Evolutionary conservation across 2,888 invertebrate genomes (phyloP), one percentile per base, ranked within the genome.

Genomic region (Malacosoma neustria): DNA sequence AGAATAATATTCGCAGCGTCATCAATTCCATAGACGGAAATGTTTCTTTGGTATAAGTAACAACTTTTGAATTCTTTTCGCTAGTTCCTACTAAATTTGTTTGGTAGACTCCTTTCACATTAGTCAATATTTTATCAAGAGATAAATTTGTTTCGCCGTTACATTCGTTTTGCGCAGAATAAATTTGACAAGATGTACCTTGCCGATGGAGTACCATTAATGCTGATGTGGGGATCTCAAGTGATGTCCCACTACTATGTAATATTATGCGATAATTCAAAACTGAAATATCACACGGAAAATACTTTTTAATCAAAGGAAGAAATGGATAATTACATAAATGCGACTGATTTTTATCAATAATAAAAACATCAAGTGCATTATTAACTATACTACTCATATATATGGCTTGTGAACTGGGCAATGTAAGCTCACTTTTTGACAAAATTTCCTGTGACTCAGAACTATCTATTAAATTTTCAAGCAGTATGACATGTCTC

Each of bases 41-140:
- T 40, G 71, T 74, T 1, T 41, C 48, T 39, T 61, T 46, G 43
- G 61, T 66, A 6, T 73, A 53, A 29, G 54, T 49, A 13, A 44
- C n/a, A n/a, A n/a, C 47, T 13, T 68, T 31, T 1, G 63, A 58
- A 1, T 50, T 36, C 2, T 79, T 80, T 40, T 73, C 61, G 32
- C 43, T 54, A 0, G 81, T 84, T 2, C 80, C 82, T 2, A 69
- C 68, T 34, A 82, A 64, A 49, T 84, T 82, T 1, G 81, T 81
- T 43, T 61, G 63, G 39, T 67, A 68, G 9, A 66, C 61, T 13
- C 59, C 53, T 49, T 61, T 70, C 5, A 66, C 42, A 35, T 69
- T 67, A 11, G 61, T 63, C 12, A 82, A 41, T 46, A 79, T 66
- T 41, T 65, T 71, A 1, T 70, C 62, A 30, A 82, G 34, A 15